Percentiles rank a stretch among this genome's conserved stretches.
Evolutionary conservation across 2,888 invertebrate species (phyloP).

Genomic region (Venusia cambrica): DNA sequence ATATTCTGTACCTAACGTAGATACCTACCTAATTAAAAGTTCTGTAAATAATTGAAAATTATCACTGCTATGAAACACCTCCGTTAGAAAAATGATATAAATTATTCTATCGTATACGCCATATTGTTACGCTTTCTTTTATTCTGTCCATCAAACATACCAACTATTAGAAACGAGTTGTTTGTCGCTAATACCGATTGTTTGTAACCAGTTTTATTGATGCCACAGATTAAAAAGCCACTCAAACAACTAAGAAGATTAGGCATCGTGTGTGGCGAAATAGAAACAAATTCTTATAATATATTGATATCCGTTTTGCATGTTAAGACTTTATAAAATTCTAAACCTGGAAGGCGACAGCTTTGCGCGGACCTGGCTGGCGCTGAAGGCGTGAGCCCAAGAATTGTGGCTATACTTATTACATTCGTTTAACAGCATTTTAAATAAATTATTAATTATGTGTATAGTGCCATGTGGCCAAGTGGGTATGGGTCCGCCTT

Average conservation of each 20-base stretch:
- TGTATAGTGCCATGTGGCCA: no score
- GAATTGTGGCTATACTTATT: no score
- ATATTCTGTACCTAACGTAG: no score
- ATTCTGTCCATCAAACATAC: constrained; percentile 28
- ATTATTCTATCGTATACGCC: constrained; percentile 1
- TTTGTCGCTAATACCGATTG: constrained; percentile 31
- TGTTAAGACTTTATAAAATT: no score
- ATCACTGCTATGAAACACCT: no score
- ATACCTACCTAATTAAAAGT: no score
- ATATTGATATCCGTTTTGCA: constrained; percentile 25
- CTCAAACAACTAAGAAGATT: constrained; percentile 31
- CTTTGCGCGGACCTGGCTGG: no score
- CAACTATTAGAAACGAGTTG: constrained; percentile 32
- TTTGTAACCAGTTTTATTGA: constrained; percentile 28
- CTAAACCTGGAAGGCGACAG: no score
- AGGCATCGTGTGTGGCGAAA: constrained; percentile 37
- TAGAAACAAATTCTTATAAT: constrained; percentile 9
- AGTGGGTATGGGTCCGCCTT: no score
- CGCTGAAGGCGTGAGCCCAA: no score
- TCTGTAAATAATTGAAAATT: background rate
- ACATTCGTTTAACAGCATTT: no score
- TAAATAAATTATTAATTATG: no score
- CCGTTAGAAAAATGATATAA: constrained; percentile 1
- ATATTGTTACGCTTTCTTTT: constrained; percentile 23
- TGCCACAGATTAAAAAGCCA: constrained; percentile 11